Base-by-base conservation (phyloP, 2,113 vertebrate genomes). In the Percopsis transmontana region DNA sequence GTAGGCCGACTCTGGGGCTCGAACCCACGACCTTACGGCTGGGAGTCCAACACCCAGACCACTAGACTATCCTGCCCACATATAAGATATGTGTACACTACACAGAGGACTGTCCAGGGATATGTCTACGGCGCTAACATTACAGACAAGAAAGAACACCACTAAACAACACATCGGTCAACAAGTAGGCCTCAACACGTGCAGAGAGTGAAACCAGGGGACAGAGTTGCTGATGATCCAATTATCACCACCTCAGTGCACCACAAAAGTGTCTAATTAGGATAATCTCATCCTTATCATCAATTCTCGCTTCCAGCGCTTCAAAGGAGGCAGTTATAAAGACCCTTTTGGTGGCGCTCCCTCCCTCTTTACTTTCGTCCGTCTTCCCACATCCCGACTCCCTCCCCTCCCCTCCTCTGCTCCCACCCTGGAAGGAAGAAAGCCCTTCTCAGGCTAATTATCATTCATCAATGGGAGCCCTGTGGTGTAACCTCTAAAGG, bases 371-470 rank as follows among this genome's bases (percentile, higher is more conserved):
- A 3, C 12, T 18, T 42, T 16, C 21, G 2, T 54, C 21, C 41
- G 3, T 42, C 54, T 58, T 11, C 19, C 38, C 41, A 0, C 9
- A 13, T 21, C 33, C 10, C 12, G n/a, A n/a, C n/a, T n/a, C 13
- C 18, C 18, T 19, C 27, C 13, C 9, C 24, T 5, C 0, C 4
- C 21, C 5, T 21, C 15, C 53, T 27, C 23, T 16, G 13, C 8
- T 10, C 8, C 15, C 19, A 27, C 18, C 13, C 55, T 58, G 7
- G 48, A 56, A 42, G 48, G 12, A 27, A 21, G 48, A 63, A 57
- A 57, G 40, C 14, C 42, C 59, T 19, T 33, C 44, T 24, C 42
- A 15, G 42, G 21, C 15, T 63, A 52, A 41, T 63, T 41, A 53
- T 18, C 23, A 33, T 19, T 20, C 48, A 41, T 52, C 48, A 63